Conservation (phyloP, 2,113 vertebrate species). For the Dinomys branickii region DNA sequence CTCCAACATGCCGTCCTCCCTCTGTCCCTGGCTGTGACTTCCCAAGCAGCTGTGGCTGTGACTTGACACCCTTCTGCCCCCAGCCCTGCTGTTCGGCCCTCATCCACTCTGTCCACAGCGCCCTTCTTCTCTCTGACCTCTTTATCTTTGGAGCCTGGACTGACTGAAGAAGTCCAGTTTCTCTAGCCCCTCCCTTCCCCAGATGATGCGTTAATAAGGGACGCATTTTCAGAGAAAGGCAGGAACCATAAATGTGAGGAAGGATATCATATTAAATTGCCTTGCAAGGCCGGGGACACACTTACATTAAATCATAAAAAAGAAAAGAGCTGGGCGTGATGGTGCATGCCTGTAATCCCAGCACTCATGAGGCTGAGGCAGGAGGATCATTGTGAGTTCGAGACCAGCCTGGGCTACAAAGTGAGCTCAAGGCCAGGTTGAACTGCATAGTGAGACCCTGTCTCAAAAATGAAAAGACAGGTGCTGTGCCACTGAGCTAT, state of each 20-base stretch:
- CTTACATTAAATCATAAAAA: neutral
- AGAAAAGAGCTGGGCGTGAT: no score
- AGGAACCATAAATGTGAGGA: neutral
- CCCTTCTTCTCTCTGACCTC: neutral
- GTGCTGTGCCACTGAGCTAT: no score
- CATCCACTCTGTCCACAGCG: neutral
- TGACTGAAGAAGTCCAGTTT: neutral
- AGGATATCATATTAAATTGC: neutral
- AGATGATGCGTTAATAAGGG: neutral
- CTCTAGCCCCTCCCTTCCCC: neutral
- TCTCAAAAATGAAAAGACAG: no score
- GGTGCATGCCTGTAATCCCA: no score
- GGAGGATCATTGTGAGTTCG: no score
- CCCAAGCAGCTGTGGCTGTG: neutral
- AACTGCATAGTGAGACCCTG: no score
- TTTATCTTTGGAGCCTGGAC: neutral
- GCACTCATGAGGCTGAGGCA: no score
- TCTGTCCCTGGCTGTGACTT: neutral
- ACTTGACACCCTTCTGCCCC: neutral
- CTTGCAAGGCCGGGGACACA: neutral
- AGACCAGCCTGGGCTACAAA: no score
- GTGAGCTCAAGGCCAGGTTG: no score
- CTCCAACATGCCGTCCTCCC: neutral
- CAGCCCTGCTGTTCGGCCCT: neutral
- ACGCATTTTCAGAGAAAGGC: neutral